A percentile compares a stretch with the other conserved stretches of the same genome.
Conservation (phyloP, 2,113 vertebrate genomes). For the Eubucco bourcierii region DNA sequence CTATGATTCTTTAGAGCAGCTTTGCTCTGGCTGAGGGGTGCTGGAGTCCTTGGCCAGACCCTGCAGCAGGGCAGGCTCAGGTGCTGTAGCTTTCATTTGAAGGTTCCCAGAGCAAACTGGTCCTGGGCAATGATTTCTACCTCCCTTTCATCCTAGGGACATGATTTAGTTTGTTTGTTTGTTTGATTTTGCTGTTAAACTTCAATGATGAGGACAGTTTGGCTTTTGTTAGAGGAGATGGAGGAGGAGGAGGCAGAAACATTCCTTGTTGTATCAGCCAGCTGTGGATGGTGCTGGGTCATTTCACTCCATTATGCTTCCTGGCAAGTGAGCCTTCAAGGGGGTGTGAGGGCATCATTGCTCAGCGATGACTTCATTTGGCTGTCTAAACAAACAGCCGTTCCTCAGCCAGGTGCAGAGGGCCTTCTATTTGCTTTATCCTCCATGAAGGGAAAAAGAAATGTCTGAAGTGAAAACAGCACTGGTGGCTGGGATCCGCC, state of each 20-base stretch:
- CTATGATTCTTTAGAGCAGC: neutral
- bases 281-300: slow-evolving; percentile 51
- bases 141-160: neutral
- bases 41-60: neutral
- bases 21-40: neutral
- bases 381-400: slow-evolving; percentile 51
- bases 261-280: slow-evolving; percentile 38
- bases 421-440: slow-evolving; percentile 14
- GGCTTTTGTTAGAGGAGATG: neutral
- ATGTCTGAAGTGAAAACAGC: slow-evolving; percentile 19
- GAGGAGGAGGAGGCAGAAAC: neutral
- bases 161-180: neutral
- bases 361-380: slow-evolving; percentile 57
- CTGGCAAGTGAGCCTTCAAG: slow-evolving; percentile 48
- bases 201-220: neutral
- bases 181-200: neutral
- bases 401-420: slow-evolving; percentile 56
- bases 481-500: neutral
- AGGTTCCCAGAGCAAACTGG: neutral
- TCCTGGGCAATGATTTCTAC: neutral
- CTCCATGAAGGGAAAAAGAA: slow-evolving; percentile 14
- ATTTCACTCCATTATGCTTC: slow-evolving; percentile 59
- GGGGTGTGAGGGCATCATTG: slow-evolving; percentile 40
- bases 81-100: neutral
- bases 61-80: neutral